Evolutionary conservation across 2,797 vertebrate genomes (phyloP), one percentile per base, ranked within the genome.

Genomic region (Spatula versicolor): DNA sequence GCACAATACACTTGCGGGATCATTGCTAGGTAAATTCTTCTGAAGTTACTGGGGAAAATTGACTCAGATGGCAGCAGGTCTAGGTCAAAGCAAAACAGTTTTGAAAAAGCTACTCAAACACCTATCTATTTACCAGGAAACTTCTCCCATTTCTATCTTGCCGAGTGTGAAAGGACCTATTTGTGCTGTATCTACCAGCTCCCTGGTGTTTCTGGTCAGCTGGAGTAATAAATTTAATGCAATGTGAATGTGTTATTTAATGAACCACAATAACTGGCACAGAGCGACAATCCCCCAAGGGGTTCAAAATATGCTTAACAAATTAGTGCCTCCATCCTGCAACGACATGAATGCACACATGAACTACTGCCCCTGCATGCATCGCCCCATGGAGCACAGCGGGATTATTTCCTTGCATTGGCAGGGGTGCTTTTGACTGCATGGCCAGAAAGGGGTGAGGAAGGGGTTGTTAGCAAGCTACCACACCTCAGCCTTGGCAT

Each of bases 161-260:
- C 13, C 35, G 68, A 14, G 64, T 59, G 75, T 92, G 60, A 93
- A 95, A 91, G 86, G 72, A 72, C 45, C 33, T 50, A 39, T 45
- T 82, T 91, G 92, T 95, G 86, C 92, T 56, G 50, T 80, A 82
- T 43, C 90, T 92, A 63, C 56, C 89, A 48, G 92, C 74, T 90
- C 67, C 58, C 18, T 7, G 15, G 76, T 76, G 46, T 86, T 55
- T 78, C 71, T 94, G 95, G 89, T 90, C 94, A 93, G 95, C 78
- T 62, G 55, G 45, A 67, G 54, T 66, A 78, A 95, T 66, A 73
- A 35, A 85, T 85, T 59, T 39, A 76, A 88, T 76, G 54, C 72
- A 41, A 74, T 30, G 56, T 25, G 50, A 69, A 74, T 37, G 64
- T 80, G 60, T 25, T 89, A 60, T 80, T 80, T 55, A 55, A 67